Base-by-base conservation (phyloP, 1,140 invertebrate species). In the Oreohelix idahoensis region DNA sequence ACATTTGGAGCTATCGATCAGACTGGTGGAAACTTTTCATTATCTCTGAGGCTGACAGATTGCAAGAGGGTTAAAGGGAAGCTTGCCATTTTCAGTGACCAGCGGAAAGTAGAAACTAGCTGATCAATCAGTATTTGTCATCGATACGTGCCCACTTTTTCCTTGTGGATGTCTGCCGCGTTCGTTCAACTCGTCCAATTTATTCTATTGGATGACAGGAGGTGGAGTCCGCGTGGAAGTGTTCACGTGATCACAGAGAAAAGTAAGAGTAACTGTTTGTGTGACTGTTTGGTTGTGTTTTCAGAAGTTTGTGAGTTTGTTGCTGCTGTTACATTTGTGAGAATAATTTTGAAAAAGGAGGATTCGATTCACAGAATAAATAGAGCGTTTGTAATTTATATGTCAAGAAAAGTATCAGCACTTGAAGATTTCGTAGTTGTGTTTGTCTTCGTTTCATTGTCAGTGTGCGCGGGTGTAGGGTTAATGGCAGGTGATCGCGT, bases 51-150 rank as follows among this genome's bases (percentile, higher is more conserved):
- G 32, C 63, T 66, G 63, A 66, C 63, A 66, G 63, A 66, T 66
- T 66, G 63, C 63, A 29, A 66, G n/a, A 32, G 63, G 63, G 63
- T 66, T 66, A 66, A 32, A 66, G 63, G 63, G n/a, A 66, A 66
- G 51, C 63, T 29, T 32, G 63, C 63, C 63, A 66, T 66, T 66
- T 32, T 66, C 63, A 66, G 63, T 66, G 63, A 66, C 63, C 63
- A 66, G 29, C 4, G 63, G 63, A 66, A 66, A 66, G 63, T 66
- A 29, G 63, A 66, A 66, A 66, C 63, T 66, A 32, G 63, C 29
- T 66, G 63, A 66, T 66, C 63, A 66, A 66, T 66, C 63, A 66
- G 63, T 32, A 66, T 66, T 66, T 66, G 63, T 66, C 63, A 66
- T 32, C 29, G 29, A 66, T 66, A 32, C 63, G n/a, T 66, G 63